Percentiles rank a stretch among this genome's conserved stretches.
phyloP scores from a whole-genome alignment of 2,797 vertebrate genomes.

The Acanthurus lineatus region DNA sequence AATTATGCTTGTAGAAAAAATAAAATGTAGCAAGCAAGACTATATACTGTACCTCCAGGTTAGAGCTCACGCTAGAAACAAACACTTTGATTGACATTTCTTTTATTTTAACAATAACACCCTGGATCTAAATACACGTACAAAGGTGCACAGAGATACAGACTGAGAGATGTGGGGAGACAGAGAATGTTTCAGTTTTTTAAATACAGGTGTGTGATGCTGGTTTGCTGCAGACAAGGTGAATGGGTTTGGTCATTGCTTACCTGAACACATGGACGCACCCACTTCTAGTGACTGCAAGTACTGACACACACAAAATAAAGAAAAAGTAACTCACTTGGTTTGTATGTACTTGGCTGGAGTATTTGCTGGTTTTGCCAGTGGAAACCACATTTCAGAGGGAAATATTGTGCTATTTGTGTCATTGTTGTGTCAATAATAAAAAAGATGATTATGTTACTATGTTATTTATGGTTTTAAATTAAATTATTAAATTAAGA shows the following conservation, averaged over 20 bases:
- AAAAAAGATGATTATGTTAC: no score
- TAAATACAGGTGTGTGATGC: conserved; percentile 38
- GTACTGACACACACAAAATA: background rate
- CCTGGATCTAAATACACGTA: background rate
- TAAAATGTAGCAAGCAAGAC: conserved; percentile 27
- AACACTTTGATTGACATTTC: conserved; percentile 64
- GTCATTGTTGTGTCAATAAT: no score
- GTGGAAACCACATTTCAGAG: no score
- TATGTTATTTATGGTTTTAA: background rate
- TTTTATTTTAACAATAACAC: conserved; percentile 12
- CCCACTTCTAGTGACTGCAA: conserved; percentile 52
- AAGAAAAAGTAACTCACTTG: no score
- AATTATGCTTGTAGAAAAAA: background rate
- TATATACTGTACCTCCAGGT: conserved; percentile 52
- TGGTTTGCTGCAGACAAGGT: conserved; percentile 64
- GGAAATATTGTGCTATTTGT: no score
- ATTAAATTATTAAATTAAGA: background rate
- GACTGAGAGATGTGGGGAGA: background rate
- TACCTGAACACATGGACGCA: conserved; percentile 68
- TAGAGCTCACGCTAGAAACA: conserved; percentile 52
- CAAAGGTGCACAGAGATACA: background rate
- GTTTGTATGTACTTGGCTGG: no score
- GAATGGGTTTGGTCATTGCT: conserved; percentile 81
- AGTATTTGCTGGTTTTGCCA: no score
- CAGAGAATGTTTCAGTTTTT: conserved; percentile 3